Evolutionary conservation across 2,888 invertebrate species (phyloP).

Genomic region (Stenodema calcarata): DNA sequence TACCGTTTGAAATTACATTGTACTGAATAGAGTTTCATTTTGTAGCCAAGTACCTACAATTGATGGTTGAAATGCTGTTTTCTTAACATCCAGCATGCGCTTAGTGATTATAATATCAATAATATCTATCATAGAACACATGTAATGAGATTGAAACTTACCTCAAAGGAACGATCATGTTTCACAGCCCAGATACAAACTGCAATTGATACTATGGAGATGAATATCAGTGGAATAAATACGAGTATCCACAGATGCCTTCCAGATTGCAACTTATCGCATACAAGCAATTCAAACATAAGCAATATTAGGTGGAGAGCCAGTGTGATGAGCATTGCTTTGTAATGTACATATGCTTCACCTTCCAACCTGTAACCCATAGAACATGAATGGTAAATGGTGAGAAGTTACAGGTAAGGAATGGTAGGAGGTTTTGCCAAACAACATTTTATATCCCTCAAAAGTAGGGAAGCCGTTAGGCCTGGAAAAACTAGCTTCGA

Average conservation of each 20-base stretch:
- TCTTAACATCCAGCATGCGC: too few relatives aligned
- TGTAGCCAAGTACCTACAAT: too few relatives aligned
- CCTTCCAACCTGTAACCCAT: conserved; percentile 78
- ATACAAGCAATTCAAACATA: conserved; percentile 95
- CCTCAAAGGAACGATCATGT: conserved; percentile 96
- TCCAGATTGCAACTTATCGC: conserved; percentile 89
- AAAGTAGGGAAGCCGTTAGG: too few relatives aligned
- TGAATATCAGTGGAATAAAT: conserved; percentile 94
- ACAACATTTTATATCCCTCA: too few relatives aligned
- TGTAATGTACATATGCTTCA: conserved; percentile 96
- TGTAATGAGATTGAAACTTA: conserved; percentile 61
- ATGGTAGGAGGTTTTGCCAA: too few relatives aligned
- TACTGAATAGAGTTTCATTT: too few relatives aligned
- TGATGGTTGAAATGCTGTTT: too few relatives aligned
- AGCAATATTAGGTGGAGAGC: conserved; percentile 91
- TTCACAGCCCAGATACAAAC: conserved; percentile 98
- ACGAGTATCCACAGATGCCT: conserved; percentile 89
- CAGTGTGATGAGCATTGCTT: conserved; percentile 95
- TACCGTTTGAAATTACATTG: too few relatives aligned
- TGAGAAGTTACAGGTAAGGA: too few relatives aligned
- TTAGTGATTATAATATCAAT: too few relatives aligned
- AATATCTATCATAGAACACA: too few relatives aligned
- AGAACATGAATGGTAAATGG: background rate
- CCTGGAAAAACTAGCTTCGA: too few relatives aligned
- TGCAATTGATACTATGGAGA: conserved; percentile 94